Conservation (phyloP, 2,888 invertebrate genomes). For the Bugula neritina region DNA sequence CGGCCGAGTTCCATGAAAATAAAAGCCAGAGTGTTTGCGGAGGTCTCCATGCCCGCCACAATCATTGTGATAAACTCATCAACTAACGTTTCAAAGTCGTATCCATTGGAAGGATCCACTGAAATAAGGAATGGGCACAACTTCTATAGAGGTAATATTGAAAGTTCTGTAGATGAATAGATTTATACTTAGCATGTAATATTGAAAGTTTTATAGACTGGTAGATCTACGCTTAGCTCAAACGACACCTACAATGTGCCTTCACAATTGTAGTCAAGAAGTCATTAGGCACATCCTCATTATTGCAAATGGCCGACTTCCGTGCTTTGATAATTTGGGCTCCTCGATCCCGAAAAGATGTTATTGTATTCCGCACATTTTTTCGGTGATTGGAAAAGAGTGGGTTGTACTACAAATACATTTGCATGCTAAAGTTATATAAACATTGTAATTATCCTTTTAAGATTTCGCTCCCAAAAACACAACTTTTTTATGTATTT, state of each 20-base stretch:
- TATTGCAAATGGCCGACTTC: constrained; percentile 2
- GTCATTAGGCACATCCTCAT: constrained; percentile 10
- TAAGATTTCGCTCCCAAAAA: too few relatives aligned
- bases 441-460: too few relatives aligned
- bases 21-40: neutral
- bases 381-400: neutral
- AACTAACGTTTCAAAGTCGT: neutral
- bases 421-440: too few relatives aligned
- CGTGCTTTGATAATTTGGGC: neutral
- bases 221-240: too few relatives aligned
- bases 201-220: too few relatives aligned
- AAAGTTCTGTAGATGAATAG: too few relatives aligned
- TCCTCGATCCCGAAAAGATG: neutral
- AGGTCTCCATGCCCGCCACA: neutral
- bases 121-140: too few relatives aligned
- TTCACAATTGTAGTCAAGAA: neutral
- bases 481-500: too few relatives aligned
- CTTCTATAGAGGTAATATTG: too few relatives aligned
- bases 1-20: neutral
- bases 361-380: neutral
- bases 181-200: too few relatives aligned
- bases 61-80: constrained; percentile 8
- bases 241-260: neutral
- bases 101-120: constrained; percentile 12
- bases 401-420: constrained; percentile 15